These are phyloP conservation scores for Scarus forsteni DNA, from an alignment of 2,797 vertebrate genomes.

Conservation along the genomic window DNA sequence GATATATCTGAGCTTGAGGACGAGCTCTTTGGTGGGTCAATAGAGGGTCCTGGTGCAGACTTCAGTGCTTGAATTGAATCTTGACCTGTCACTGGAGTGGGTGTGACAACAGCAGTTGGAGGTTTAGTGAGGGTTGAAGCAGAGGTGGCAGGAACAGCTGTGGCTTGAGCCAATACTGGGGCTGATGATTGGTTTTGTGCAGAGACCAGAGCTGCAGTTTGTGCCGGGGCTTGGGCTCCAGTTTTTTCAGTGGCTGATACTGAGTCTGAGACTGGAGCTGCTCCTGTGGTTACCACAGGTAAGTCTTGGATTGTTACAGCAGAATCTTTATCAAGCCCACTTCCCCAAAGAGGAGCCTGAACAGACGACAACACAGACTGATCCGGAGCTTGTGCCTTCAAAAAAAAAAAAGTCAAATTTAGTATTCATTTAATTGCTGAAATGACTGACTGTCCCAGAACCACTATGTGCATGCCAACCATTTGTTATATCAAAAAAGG, in stretches of 20 bases:
- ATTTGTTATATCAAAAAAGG: conserved; percentile 49
- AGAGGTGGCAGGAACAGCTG: conserved; percentile 43
- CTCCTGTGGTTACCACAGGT: conserved; percentile 19
- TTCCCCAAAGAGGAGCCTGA: conserved; percentile 66
- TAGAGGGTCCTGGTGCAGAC: conserved; percentile 29
- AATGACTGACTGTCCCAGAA: conserved; percentile 18
- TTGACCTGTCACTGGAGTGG: conserved; percentile 34
- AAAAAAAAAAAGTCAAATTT: conserved; percentile 39
- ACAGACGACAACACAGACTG: conserved; percentile 56
- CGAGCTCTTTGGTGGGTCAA: conserved; percentile 48
- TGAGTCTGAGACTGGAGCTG: conserved; percentile 34
- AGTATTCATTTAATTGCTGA: conserved; percentile 2
- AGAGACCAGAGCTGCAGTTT: conserved; percentile 44
- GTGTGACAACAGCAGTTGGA: conserved; percentile 28
- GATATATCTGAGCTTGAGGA: conserved; percentile 39
- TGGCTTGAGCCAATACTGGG: conserved; percentile 44
- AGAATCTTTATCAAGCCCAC: conserved; percentile 58
- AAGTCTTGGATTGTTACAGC: conserved; percentile 43
- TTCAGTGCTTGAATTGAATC: conserved; percentile 33
- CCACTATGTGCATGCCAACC: conserved; percentile 38
- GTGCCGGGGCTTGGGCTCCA: conserved; percentile 55
- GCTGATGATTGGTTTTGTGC: conserved; percentile 51
- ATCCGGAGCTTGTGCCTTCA: conserved; percentile 50
- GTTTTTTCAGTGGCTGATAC: conserved; percentile 37
- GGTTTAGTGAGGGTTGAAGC: conserved; percentile 20